Conservation (phyloP, 1,140 invertebrate species). For the Charaxes varanes region DNA sequence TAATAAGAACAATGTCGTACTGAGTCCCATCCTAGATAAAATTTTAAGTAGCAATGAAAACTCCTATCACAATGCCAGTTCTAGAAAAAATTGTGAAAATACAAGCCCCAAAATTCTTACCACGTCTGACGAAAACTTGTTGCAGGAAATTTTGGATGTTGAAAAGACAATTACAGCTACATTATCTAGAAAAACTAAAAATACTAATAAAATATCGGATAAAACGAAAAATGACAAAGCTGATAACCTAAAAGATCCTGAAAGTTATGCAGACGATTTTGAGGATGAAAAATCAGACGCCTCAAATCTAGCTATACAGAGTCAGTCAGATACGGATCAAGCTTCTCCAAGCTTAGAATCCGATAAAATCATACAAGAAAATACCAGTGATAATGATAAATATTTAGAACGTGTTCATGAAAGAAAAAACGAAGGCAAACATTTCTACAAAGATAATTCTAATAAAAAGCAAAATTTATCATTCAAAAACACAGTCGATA, state of each 20-base stretch:
- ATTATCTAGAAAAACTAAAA: constrained; percentile 28
- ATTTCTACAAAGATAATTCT: constrained; percentile 15
- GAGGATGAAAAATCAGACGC: constrained; percentile 55
- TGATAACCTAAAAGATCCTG: constrained; percentile 15
- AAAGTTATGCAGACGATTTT: constrained; percentile 67
- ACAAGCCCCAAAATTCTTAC: constrained; percentile 40
- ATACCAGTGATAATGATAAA: constrained; percentile 9
- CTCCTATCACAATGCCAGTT: constrained; percentile 36
- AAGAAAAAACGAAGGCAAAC: constrained; percentile 9
- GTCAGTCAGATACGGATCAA: constrained; percentile 7
- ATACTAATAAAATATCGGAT: constrained; percentile 15
- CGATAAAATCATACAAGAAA: constrained; percentile 7
- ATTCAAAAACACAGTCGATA: constrained; percentile 58
- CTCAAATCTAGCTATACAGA: constrained; percentile 11
- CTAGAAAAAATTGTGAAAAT: constrained; percentile 26
- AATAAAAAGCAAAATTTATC: constrained; percentile 50
- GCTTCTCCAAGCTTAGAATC: constrained; percentile 3
- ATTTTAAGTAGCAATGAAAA: constrained; percentile 52
- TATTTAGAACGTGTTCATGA: neutral
- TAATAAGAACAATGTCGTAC: constrained; percentile 40
- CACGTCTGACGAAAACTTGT: constrained; percentile 60
- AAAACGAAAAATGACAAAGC: constrained; percentile 12
- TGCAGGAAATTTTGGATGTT: constrained; percentile 59
- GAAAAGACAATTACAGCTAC: constrained; percentile 44
- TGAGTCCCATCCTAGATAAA: constrained; percentile 55